Percentiles rank a stretch among this genome's conserved stretches.
These are phyloP conservation scores for Orchestia grillus DNA, from an alignment of 1,140 invertebrate species.

Conservation along the genomic window DNA sequence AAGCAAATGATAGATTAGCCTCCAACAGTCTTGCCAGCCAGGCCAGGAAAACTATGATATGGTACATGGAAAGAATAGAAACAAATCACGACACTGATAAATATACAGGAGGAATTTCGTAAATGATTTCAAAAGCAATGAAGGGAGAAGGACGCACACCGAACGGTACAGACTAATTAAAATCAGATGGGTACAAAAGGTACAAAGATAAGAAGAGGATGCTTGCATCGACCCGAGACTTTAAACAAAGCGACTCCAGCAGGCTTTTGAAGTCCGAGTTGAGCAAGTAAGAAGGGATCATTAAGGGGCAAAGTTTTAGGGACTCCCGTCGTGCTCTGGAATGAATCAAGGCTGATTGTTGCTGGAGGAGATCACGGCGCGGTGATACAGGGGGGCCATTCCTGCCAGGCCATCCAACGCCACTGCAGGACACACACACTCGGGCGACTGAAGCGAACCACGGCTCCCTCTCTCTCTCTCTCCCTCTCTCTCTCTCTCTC, in stretches of 20 bases:
- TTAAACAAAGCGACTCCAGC: neutral
- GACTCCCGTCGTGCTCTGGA: slow-evolving; percentile 28
- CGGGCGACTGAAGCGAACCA: neutral
- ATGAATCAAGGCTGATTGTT: slow-evolving; percentile 20
- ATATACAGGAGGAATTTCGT: too few species aligned
- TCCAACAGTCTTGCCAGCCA: too few species aligned
- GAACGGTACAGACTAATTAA: neutral
- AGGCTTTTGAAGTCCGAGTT: neutral
- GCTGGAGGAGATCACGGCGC: slow-evolving; percentile 20
- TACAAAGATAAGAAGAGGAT: neutral
- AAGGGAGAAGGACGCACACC: too few species aligned
- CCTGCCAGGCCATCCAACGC: neutral
- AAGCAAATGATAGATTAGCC: neutral
- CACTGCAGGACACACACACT: neutral
- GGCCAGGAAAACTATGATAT: too few species aligned
- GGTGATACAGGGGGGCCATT: slow-evolving; percentile 32
- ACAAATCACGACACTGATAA: too few species aligned
- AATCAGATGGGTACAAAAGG: neutral
- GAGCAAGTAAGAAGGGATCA: neutral
- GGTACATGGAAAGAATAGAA: too few species aligned
- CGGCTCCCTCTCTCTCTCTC: too few species aligned
- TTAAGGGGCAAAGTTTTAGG: slow-evolving; percentile 38
- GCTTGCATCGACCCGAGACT: neutral
- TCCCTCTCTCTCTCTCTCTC: too few species aligned
- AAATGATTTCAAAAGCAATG: too few species aligned